Percentiles rank a stretch among this genome's conserved stretches.
These are phyloP conservation scores for Chymomyza fuscimana DNA, from an alignment of 2,888 invertebrate genomes.

Conservation along the genomic window DNA sequence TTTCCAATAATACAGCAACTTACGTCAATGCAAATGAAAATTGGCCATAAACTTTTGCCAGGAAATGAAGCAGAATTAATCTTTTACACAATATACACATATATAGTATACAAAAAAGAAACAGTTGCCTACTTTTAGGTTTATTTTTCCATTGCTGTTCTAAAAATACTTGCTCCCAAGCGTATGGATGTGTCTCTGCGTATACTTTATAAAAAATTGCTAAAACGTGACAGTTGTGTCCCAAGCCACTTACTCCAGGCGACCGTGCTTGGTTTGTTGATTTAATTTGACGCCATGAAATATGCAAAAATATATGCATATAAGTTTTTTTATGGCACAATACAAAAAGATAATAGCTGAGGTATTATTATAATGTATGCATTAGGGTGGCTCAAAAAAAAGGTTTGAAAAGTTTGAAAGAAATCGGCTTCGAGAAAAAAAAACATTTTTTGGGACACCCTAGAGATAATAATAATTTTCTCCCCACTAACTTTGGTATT, in stretches of 20 bases:
- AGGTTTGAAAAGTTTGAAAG: no score
- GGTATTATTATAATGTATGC: no score
- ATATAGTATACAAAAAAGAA: constrained; percentile 22
- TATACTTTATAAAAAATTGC: background rate
- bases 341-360: constrained; percentile 12
- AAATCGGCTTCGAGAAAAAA: no score
- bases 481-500: no score
- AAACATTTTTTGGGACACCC: no score
- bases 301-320: constrained; percentile 47
- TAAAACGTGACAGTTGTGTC: constrained; percentile 17
- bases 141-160: background rate
- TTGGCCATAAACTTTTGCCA: background rate
- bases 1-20: background rate
- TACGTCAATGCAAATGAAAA: background rate
- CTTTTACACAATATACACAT: background rate
- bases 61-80: constrained; percentile 18
- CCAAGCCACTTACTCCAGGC: background rate
- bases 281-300: constrained; percentile 56
- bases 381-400: no score
- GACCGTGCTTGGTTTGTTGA: constrained; percentile 34
- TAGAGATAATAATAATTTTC: no score
- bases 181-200: constrained; percentile 1
- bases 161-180: background rate
- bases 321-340: constrained; percentile 60
- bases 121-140: constrained; percentile 23